These are phyloP conservation scores for Malurus cyaneus DNA, from an alignment of 2,113 vertebrate genomes.

Conservation along the genomic window DNA sequence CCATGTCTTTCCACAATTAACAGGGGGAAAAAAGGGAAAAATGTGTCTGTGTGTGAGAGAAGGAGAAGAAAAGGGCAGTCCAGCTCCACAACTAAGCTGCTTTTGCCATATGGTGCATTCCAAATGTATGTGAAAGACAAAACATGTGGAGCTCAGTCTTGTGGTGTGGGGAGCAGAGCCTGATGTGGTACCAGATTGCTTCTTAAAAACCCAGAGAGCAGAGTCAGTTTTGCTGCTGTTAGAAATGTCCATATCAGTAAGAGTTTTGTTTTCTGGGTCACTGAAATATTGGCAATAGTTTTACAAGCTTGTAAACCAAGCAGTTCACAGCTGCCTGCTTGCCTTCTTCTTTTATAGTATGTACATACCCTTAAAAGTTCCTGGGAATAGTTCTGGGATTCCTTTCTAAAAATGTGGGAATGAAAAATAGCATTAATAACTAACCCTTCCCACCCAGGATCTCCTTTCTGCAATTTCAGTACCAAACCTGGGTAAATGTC, in stretches of 20 bases:
- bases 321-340: neutral
- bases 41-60: neutral
- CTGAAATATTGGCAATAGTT: neutral
- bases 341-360: neutral
- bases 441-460: fast-evolving
- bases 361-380: neutral
- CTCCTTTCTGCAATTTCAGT: neutral
- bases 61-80: neutral
- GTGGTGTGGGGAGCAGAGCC: neutral
- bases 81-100: neutral
- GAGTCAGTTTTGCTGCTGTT: neutral
- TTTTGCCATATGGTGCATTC: neutral
- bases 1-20: conserved; percentile 12
- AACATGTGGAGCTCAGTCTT: neutral
- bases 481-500: neutral
- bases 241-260: neutral
- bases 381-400: neutral
- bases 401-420: neutral
- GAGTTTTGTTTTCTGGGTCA: neutral
- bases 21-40: neutral
- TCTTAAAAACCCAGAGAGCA: neutral
- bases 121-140: neutral
- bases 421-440: neutral
- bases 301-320: neutral
- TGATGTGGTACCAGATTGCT: neutral